Evolutionary conservation across 2,113 vertebrate species (phyloP), one percentile per base, ranked within the genome.

Genomic region (Melanerpes aurifrons): DNA sequence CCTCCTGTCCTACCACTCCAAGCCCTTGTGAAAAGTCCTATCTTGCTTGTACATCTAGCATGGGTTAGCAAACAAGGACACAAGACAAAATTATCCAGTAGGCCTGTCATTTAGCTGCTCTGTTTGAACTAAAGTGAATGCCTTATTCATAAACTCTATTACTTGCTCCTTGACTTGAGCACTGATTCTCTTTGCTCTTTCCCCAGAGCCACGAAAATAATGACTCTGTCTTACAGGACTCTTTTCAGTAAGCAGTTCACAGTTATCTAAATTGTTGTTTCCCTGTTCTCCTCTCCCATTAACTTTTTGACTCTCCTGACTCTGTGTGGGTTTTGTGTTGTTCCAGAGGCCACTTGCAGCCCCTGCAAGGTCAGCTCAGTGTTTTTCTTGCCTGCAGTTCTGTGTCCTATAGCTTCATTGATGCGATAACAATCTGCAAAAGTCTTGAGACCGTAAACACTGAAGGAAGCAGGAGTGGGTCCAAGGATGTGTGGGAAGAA

Each of bases 401-500:
- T 82, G 79, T 82, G 70, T 37, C 69, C 29, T 75, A 28, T 32
- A 56, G 78, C 82, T 88, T 89, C 84, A 80, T 89, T 86, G 84
- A 92, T 50, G 76, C 71, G 87, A 91, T 93, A 95, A 95, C 92
- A 83, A 82, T 92, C 89, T 95, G 86, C 77, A 96, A 91, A 90
- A 80, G 85, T 92, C 76, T 92, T 31, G 48, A 74, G 78, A 87
- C 59, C 86, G 70, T 95, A 93, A 96, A 88, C 72, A 71, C 26
- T 73, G 59, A 68, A 77, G 64, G 61, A 69, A 50, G 73, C 50
- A 93, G 82, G 61, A 91, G 37, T 80, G 50, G 45, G 47, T 72
- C 62, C 59, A 91, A 74, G 67, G 81, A 48, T 67, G 73, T 82
- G 81, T 86, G 84, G 94, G 86, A 61, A 81, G 79, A 82, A 76